A percentile compares a stretch with the other conserved stretches of the same genome.
phyloP scores from a whole-genome alignment of 2,113 vertebrate genomes.

The Acanthochromis polyacanthus region DNA sequence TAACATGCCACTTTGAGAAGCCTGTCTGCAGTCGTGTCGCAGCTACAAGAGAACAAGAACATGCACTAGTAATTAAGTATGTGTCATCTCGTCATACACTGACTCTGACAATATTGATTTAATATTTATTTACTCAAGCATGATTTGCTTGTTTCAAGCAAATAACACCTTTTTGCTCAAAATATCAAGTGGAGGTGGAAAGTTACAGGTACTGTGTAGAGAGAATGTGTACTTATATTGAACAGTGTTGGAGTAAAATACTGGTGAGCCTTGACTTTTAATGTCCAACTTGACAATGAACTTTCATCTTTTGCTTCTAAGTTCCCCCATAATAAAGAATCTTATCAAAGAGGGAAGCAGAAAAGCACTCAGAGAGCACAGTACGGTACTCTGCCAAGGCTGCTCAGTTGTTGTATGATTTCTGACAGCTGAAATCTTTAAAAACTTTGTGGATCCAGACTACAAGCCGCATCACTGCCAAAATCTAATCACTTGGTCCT shows the following conservation, averaged over 20 bases:
- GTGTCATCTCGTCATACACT: slow-evolving; percentile 13
- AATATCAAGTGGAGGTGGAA: neutral
- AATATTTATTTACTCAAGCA: slow-evolving; percentile 37
- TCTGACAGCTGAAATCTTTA: too few relatives aligned
- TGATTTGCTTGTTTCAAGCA: neutral
- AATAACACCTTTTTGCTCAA: slow-evolving; percentile 6
- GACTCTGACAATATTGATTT: slow-evolving; percentile 25
- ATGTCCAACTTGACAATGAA: neutral
- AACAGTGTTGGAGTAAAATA: neutral
- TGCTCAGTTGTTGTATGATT: too few relatives aligned
- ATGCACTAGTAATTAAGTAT: slow-evolving; percentile 38
- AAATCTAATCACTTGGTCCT: too few relatives aligned
- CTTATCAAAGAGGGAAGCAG: neutral
- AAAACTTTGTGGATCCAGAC: too few relatives aligned
- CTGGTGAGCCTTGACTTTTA: neutral
- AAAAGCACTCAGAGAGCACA: too few relatives aligned
- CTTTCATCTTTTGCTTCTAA: neutral
- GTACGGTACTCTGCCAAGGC: too few relatives aligned
- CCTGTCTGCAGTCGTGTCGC: slow-evolving; percentile 24
- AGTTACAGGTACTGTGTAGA: neutral
- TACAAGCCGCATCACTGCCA: too few relatives aligned
- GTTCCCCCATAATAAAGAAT: neutral
- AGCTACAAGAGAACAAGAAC: slow-evolving; percentile 37
- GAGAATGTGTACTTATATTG: neutral
- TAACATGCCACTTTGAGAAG: slow-evolving; percentile 49